Conservation (phyloP, 37 sponge, comb jelly and placozoan genomes). For the Amphimedon queenslandica region DNA sequence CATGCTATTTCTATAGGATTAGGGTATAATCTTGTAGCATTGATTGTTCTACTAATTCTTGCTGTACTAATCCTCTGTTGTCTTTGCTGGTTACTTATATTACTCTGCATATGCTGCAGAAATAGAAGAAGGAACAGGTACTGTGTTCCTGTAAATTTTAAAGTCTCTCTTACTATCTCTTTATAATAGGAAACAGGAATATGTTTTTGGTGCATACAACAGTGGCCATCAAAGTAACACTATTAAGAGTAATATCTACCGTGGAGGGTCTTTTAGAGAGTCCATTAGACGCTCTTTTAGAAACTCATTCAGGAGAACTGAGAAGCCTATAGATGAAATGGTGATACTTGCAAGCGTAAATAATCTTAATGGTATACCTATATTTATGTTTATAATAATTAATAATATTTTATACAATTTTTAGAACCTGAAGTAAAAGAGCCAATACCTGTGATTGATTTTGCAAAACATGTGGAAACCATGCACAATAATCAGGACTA, state of each 20-base stretch:
- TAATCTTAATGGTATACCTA: too few relatives aligned
- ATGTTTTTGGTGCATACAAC: neutral
- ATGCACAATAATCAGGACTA: conserved; percentile 83
- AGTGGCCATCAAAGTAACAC: too few relatives aligned
- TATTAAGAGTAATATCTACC: too few relatives aligned
- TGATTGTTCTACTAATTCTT: neutral
- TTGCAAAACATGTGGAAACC: conserved; percentile 54
- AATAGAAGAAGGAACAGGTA: neutral
- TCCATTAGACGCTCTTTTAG: too few relatives aligned
- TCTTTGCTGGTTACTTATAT: neutral
- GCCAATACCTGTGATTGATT: conserved; percentile 51
- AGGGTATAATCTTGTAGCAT: neutral
- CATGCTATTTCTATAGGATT: neutral
- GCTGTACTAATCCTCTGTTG: neutral
- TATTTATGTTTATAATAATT: neutral
- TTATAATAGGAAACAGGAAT: neutral
- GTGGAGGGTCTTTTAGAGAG: too few relatives aligned
- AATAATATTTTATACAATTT: neutral
- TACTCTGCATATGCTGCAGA: neutral
- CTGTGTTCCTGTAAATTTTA: neutral
- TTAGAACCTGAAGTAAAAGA: conserved; percentile 19
- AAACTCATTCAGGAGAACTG: too few relatives aligned
- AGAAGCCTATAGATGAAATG: too few relatives aligned
- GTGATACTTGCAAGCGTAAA: too few relatives aligned
- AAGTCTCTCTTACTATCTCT: neutral